Conservation (phyloP, 2,113 vertebrate genomes). For the Cyanoderma ruficeps region DNA sequence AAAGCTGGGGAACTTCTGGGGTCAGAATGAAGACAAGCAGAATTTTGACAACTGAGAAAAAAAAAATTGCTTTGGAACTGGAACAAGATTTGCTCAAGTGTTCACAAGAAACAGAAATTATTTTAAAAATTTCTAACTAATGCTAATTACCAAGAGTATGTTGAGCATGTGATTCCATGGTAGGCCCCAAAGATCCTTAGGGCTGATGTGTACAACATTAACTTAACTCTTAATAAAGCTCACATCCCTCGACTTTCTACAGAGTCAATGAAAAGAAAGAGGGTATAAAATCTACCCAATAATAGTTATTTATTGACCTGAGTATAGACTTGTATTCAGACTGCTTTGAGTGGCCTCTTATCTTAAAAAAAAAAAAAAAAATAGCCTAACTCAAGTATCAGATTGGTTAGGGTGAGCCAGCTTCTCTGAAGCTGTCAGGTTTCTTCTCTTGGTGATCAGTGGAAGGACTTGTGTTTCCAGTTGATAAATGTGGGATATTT, state of each 20-base stretch:
- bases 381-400: not conserved
- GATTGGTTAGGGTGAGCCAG: not conserved
- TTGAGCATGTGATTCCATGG: not conserved
- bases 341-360: not conserved
- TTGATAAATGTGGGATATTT: fast-evolving
- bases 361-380: not conserved
- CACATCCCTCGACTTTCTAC: not conserved
- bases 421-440: not conserved
- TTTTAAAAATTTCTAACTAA: not conserved
- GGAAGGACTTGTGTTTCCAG: not conserved
- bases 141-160: not conserved
- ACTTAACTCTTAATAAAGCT: not conserved
- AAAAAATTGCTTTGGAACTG: not conserved
- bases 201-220: not conserved
- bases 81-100: not conserved
- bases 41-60: not conserved
- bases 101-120: not conserved
- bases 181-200: not conserved
- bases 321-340: not conserved
- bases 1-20: not conserved
- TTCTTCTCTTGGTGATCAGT: not conserved
- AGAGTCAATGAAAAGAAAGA: not conserved
- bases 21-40: not conserved
- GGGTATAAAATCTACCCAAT: not conserved
- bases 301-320: not conserved